phyloP scores from a whole-genome alignment of 2,113 vertebrate genomes.

The Heloderma charlesbogerti region DNA sequence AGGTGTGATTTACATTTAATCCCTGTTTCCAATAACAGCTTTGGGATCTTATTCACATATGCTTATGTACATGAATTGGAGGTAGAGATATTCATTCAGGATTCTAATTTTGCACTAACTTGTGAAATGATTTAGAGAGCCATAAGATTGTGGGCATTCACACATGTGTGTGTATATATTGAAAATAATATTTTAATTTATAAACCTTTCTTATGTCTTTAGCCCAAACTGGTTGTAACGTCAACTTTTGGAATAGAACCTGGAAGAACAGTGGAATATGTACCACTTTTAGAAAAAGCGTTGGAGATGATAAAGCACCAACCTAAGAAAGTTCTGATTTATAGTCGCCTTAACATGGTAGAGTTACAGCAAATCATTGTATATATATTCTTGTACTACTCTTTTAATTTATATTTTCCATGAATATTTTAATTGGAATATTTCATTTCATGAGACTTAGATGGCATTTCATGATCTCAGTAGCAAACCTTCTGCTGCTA shows the following conservation, averaged over 20 bases:
- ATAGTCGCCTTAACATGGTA: constrained; percentile 90
- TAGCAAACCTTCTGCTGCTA: background rate
- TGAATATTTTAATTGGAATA: background rate
- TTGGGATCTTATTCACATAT: background rate
- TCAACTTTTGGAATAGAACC: constrained; percentile 96
- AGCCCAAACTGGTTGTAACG: constrained; percentile 94
- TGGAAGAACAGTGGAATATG: constrained; percentile 88
- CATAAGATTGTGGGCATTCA: background rate
- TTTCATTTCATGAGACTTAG: background rate
- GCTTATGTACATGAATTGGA: background rate
- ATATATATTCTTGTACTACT: background rate
- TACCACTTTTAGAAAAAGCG: constrained; percentile 91
- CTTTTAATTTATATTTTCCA: constrained; percentile 26
- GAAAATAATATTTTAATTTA: background rate
- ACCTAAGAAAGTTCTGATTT: constrained; percentile 91
- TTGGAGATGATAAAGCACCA: constrained; percentile 83
- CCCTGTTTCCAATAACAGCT: background rate
- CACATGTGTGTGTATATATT: background rate
- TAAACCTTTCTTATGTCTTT: constrained; percentile 28
- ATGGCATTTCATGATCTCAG: background rate
- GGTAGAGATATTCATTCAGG: background rate
- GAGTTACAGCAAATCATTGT: constrained; percentile 45
- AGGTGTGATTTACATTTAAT: background rate
- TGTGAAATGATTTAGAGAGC: background rate
- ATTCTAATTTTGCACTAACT: background rate